phyloP scores from a whole-genome alignment of 2,113 vertebrate genomes.

The Sciurus niger region DNA sequence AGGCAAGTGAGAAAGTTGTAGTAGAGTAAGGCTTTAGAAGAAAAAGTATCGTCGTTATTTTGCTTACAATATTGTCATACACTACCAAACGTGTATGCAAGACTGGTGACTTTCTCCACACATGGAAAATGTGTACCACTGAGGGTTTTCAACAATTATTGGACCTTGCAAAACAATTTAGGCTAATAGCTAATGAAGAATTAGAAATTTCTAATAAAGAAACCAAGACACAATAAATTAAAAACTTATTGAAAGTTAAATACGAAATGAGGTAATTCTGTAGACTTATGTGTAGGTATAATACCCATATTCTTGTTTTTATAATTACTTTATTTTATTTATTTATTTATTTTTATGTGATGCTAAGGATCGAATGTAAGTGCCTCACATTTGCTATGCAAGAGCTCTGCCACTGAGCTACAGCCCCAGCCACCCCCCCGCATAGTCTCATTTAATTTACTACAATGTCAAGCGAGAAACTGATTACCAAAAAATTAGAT shows the following conservation, averaged over 20 bases:
- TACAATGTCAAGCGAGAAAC: background rate
- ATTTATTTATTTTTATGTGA: no score
- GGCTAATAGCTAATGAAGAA: background rate
- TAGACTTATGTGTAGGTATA: background rate
- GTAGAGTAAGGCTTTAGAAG: background rate
- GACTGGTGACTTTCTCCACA: background rate
- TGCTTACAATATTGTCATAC: constrained; percentile 10
- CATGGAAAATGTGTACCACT: background rate
- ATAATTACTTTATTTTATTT: no score
- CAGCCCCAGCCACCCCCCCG: no score
- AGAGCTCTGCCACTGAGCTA: no score
- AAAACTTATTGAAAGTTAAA: background rate
- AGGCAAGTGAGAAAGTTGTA: background rate
- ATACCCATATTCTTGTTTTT: background rate
- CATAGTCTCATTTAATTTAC: background rate
- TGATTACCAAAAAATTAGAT: background rate
- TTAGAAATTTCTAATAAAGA: constrained; percentile 3
- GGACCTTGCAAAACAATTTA: constrained; percentile 5
- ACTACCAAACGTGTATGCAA: background rate
- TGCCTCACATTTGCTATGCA: no score
- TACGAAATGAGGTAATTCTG: constrained; percentile 7
- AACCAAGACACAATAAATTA: background rate
- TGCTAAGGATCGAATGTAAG: no score
- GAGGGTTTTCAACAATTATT: background rate
- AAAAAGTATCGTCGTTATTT: background rate